These are phyloP conservation scores for Colletes latitarsis DNA, from an alignment of 1,140 invertebrate genomes.

Conservation along the genomic window DNA sequence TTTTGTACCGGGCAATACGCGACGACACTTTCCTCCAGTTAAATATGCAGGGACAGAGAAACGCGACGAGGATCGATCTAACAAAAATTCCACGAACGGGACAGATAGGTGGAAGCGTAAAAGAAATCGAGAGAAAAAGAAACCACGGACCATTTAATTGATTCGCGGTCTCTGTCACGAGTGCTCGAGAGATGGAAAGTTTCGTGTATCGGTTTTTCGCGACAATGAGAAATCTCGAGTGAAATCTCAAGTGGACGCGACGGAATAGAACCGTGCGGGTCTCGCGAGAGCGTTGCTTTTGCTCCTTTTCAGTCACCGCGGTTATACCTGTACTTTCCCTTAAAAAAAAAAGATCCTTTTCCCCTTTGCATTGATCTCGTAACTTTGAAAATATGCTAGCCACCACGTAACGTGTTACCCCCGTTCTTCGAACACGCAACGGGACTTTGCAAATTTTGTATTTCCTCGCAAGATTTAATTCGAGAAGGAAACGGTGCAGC, in stretches of 20 bases:
- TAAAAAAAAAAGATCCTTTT: neutral
- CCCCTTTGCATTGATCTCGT: neutral
- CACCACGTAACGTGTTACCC: neutral
- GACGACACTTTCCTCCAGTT: neutral
- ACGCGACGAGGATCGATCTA: neutral
- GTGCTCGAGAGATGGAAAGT: neutral
- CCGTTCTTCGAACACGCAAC: no score
- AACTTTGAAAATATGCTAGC: constrained; percentile 8
- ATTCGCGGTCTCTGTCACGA: neutral
- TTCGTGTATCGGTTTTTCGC: constrained; percentile 24
- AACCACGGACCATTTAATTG: neutral
- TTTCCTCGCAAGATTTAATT: no score
- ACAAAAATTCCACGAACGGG: neutral
- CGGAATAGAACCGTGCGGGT: neutral
- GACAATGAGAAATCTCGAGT: constrained; percentile 27
- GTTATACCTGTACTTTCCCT: neutral
- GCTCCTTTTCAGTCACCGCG: neutral
- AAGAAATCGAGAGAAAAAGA: neutral
- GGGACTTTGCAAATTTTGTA: no score
- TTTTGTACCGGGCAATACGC: neutral
- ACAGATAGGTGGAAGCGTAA: no score
- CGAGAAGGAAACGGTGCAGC: no score
- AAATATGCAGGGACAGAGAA: neutral
- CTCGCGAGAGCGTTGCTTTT: neutral
- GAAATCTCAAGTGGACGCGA: constrained; percentile 16